Evolutionary conservation across 2,113 vertebrate species (phyloP), one percentile per base, ranked within the genome.

Genomic region (Helogale parvula): DNA sequence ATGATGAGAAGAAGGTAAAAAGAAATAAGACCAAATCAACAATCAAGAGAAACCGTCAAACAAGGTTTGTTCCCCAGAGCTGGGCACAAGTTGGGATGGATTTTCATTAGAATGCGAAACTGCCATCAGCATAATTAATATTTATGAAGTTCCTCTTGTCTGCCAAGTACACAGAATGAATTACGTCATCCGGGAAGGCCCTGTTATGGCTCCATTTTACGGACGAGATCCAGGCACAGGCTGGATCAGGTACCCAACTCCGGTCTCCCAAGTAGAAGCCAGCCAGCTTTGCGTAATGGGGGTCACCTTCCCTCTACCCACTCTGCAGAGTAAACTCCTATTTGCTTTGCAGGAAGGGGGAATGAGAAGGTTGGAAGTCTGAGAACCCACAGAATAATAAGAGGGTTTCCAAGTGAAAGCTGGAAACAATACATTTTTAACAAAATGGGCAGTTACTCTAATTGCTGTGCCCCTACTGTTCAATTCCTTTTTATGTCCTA

Each of bases 401-500:
- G 91, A 97, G 87, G 52, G 90, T 97, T 98, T 98, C 96, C 87
- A 97, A 98, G 97, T 27, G 63, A 98, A 98, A 98, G 98, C 98
- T 98, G 98, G 97, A 98, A 98, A 98, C 94, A 98, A 98, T 97
- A 97, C 98, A 96, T 99, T 98, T 98, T 98, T 98, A 98, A 98
- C 98, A 97, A 98, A 99, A 98, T 97, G 98, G 98, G 98, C 98
- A 98, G 97, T 98, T 98, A 97, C 96, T 98, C 96, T 98, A 98
- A 98, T 99, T 98, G 97, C 98, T 87, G 95, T 96, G 97, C 98
- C 98, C 98, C 98, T 98, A 98, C 98, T 98, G 98, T 98, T 98
- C 98, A 98, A 95, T 98, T 98, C 98, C 98, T 98, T 98, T 99
- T 98, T 98, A 98, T 98, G 98, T 98, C 97, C 98, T 98, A 98